phyloP scores from a whole-genome alignment of 2,888 invertebrate genomes.

The Agrochola circellaris region DNA sequence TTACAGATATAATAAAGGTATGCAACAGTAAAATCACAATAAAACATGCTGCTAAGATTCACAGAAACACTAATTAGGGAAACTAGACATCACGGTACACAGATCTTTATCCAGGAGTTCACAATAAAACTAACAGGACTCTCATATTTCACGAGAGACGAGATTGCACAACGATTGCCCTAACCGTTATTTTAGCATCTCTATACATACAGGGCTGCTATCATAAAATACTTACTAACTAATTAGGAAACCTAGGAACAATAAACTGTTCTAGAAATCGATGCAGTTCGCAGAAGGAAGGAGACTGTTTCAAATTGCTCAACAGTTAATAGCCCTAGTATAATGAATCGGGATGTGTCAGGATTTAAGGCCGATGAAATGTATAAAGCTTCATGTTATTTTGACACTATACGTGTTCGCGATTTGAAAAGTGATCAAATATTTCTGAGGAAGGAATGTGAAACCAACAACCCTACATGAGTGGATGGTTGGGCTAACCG shows the following conservation, averaged over 20 bases:
- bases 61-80: constrained; percentile 76
- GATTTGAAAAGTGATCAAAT: constrained; percentile 2
- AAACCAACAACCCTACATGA: constrained; percentile 51
- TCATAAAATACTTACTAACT: constrained; percentile 1
- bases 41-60: constrained; percentile 55
- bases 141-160: constrained; percentile 72
- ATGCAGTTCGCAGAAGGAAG: not conserved
- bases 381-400: not conserved
- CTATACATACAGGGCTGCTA: constrained; percentile 60
- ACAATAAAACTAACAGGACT: constrained; percentile 77
- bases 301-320: not conserved
- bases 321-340: not conserved
- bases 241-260: constrained; percentile 14
- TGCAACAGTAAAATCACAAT: constrained; percentile 53
- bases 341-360: not conserved
- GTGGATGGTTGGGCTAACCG: constrained; percentile 46
- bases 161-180: constrained; percentile 64
- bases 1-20: constrained; percentile 39
- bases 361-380: not conserved
- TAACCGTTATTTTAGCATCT: constrained; percentile 74
- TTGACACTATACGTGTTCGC: not conserved
- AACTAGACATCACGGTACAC: constrained; percentile 74
- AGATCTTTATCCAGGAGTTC: constrained; percentile 77
- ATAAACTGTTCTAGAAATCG: constrained; percentile 3
- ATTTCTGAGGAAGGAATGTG: not conserved